These are phyloP conservation scores for Melinaea menophilus DNA, from an alignment of 2,888 invertebrate species.

Conservation along the genomic window DNA sequence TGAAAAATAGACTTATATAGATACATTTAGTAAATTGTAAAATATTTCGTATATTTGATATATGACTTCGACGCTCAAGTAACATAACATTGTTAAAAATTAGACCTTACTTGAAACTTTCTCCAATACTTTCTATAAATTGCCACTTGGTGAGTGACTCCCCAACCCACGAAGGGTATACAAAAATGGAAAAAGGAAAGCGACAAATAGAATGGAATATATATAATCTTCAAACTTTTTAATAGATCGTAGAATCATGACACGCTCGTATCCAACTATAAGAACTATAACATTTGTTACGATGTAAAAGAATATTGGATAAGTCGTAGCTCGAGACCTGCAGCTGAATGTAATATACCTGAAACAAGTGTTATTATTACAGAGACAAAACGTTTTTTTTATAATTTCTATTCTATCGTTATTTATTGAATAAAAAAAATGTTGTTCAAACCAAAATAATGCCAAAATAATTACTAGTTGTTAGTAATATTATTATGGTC, in stretches of 20 bases:
- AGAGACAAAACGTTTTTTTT: too few relatives aligned
- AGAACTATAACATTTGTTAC: conserved; percentile 77
- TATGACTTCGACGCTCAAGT: conserved; percentile 18
- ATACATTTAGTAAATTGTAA: too few relatives aligned
- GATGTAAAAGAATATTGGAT: conserved; percentile 81
- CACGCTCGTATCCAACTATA: conserved; percentile 79
- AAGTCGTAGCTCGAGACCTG: conserved; percentile 79
- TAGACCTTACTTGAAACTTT: conserved; percentile 77
- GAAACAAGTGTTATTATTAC: conserved; percentile 24
- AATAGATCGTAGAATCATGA: conserved; percentile 79
- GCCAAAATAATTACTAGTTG: too few relatives aligned
- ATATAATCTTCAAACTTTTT: conserved; percentile 83
- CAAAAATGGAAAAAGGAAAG: conserved; percentile 83
- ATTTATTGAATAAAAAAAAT: too few relatives aligned
- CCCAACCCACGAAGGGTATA: conserved; percentile 84
- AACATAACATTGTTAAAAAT: conserved; percentile 20
- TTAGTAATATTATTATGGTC: too few relatives aligned
- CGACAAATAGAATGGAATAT: conserved; percentile 81
- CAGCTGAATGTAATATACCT: conserved; percentile 81
- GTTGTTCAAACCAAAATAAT: too few relatives aligned
- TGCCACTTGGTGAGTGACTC: conserved; percentile 82
- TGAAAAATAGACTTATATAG: too few relatives aligned
- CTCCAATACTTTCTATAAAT: conserved; percentile 84
- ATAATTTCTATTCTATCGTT: too few relatives aligned
- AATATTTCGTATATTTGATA: conserved; percentile 17